A percentile compares a stretch with the other conserved stretches of the same genome.
Conservation (phyloP, 2,888 invertebrate species). For the Drosophila bunnanda region DNA sequence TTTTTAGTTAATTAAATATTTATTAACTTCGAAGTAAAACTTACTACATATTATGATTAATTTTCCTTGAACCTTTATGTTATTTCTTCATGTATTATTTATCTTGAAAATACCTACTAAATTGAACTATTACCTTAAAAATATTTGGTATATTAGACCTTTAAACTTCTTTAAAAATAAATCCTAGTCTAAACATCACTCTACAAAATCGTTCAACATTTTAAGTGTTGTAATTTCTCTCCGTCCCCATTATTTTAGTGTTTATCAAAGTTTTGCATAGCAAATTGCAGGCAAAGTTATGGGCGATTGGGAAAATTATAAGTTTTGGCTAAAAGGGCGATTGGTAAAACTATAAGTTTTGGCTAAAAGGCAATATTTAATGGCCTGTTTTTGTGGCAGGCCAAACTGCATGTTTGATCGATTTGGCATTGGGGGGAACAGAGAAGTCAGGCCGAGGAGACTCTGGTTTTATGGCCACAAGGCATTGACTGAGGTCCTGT, state of each 20-base stretch:
- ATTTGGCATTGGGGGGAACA: slow-evolving; percentile 58
- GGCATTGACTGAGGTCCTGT: slow-evolving; percentile 41
- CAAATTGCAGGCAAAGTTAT: slow-evolving; percentile 28
- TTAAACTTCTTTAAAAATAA: not conserved
- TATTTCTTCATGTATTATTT: not conserved
- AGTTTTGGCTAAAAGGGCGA: slow-evolving; percentile 27
- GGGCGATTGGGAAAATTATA: slow-evolving; percentile 39
- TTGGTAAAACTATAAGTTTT: slow-evolving; percentile 41
- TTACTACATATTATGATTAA: not conserved
- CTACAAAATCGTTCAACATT: not conserved
- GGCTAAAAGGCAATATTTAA: slow-evolving; percentile 19
- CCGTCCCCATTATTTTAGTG: not conserved
- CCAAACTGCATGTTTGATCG: slow-evolving; percentile 70
- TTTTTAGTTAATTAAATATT: no score
- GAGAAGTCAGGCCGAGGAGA: slow-evolving; percentile 12
- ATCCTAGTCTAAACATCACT: no score
- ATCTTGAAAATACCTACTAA: no score
- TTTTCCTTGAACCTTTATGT: no score
- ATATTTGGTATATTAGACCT: no score
- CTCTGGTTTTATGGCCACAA: slow-evolving; percentile 25
- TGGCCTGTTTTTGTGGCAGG: slow-evolving; percentile 35
- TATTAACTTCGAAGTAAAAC: not conserved
- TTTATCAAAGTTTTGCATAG: slow-evolving; percentile 21
- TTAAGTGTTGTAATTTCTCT: not conserved
- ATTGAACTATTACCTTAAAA: no score